Base-by-base conservation (phyloP, 2,888 invertebrate genomes). In the Cheilosia pagana region DNA sequence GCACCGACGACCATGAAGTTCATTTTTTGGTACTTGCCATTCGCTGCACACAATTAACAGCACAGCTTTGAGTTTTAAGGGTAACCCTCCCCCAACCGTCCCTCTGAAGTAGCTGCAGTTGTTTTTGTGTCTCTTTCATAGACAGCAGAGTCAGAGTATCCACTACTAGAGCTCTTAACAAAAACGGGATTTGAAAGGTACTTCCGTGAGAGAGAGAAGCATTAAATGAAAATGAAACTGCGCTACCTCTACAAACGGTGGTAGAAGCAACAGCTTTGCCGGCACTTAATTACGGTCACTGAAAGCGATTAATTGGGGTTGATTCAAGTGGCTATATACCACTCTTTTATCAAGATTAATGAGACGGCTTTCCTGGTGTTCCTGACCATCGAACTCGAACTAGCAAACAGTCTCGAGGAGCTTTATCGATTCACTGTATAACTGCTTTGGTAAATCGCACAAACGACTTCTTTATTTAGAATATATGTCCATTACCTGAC, bases 1-100 rank as follows among this genome's bases (percentile, higher is more conserved):
- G 14, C 14, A 59, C 71, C 63, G 45, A 23, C 52, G 48, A 65
- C 76, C 75, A 71, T 71, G 57, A 76, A 76, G 57, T 65, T 63
- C 59, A 62, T 60, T 72, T 78, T 78, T 79, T 52, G 60, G 68
- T 70, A 43, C 59, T 10, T 35, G 35, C 35, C 25, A 28, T 28
- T 28, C 28, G 28, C 53, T 12, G 50, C 21, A 76, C 35, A 53
- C 43, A 21, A 16, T 14, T 8, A 14, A 48, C 45, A 10, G 19
- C 14, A 25, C 12, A 25, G 52, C 52, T 52, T 45, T 21, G 50
- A 23, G 50, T 35, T 62, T 62, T 14, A 31, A n/a, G 28, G 23
- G 4, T 31, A n/a, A 35, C 35, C 21, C 28, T 14, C 8, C 35
- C 31, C 21, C n/a, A n/a, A n/a, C n/a, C n/a, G n/a, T n/a, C 14